Conservation (phyloP, 2,888 invertebrate genomes). For the Eupithecia insigniata region DNA sequence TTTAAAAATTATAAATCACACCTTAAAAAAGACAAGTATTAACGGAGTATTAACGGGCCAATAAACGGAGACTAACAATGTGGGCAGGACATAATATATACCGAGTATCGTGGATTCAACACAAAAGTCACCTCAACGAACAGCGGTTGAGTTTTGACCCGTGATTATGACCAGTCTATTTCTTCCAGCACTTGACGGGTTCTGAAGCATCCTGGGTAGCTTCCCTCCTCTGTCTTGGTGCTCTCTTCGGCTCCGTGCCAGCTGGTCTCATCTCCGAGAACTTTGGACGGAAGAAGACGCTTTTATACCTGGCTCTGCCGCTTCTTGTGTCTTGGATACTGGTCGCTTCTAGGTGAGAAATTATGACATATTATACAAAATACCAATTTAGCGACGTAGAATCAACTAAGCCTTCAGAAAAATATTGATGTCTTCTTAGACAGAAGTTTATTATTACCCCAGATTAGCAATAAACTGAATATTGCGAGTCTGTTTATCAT, state of each 20-base stretch:
- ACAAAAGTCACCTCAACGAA: background rate
- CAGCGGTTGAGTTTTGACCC: background rate
- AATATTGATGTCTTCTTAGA: background rate
- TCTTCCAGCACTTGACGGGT: slow-evolving; percentile 31
- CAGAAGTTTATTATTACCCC: background rate
- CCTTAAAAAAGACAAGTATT: too few relatives aligned
- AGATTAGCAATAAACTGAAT: too few relatives aligned
- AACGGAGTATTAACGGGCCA: too few relatives aligned
- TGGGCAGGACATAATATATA: too few relatives aligned
- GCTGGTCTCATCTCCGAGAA: slow-evolving; percentile 81
- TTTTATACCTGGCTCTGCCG: slow-evolving; percentile 81
- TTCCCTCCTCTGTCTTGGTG: slow-evolving; percentile 83
- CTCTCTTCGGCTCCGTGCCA: slow-evolving; percentile 82
- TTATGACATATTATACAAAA: too few relatives aligned
- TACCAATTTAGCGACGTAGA: background rate
- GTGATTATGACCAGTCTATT: background rate
- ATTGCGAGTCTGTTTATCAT: too few relatives aligned
- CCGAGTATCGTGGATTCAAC: background rate
- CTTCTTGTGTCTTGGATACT: slow-evolving; percentile 83
- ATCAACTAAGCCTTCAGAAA: background rate
- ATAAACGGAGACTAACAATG: too few relatives aligned
- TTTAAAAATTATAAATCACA: too few relatives aligned
- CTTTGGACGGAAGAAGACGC: slow-evolving; percentile 82
- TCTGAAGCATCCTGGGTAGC: slow-evolving; percentile 83
- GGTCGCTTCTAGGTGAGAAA: slow-evolving; percentile 79